Base-by-base conservation (phyloP, 2,797 vertebrate species). In the Tragelaphus oryx region DNA sequence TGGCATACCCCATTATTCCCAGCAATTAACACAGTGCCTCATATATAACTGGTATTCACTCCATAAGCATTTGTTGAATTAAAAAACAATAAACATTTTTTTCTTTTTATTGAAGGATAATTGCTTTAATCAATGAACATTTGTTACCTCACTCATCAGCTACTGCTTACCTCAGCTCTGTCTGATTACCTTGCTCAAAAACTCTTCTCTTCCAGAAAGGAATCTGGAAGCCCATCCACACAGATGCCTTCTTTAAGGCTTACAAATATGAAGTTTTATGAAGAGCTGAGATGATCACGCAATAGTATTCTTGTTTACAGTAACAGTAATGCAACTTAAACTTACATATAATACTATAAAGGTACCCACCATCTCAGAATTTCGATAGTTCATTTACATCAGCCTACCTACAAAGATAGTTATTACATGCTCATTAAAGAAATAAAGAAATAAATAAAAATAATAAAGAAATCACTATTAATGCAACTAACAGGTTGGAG, bases 341-440 rank as follows among this genome's bases (percentile, higher is more conserved):
- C 41, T 93, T 81, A 74, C 18, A 93, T 17, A 10, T 82, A 95
- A 52, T 65, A 91, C 71, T 85, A 89, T 89, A 93, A n/a, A 50
- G 33, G 33, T 14, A 60, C 33, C 71, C 48, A 76, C 17, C 26
- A 2, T 62, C 48, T 96, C 78, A 71, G 26, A 89, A 59, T 41
- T 87, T 85, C 78, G 24, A 55, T 26, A 84, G 17, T 11, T 90
- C 33, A 89, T 16, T 94, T 46, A 89, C 33, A n/a, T 18, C 57
- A 89, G 82, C 26, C 50, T 84, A 62, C 18, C 75, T 55, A 89
- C 46, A 89, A 37, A 95, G 33, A 88, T 1, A 54, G 41, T 44
- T 28, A 93, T 14, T 92, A 75, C 10, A 91, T 87, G 16, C 55
- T 37, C 75, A 76, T 5, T 55, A 68, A 65, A 65, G 8, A 62